Evolutionary conservation across 1,140 invertebrate species (phyloP).

Genomic region (Achatina immaculata): DNA sequence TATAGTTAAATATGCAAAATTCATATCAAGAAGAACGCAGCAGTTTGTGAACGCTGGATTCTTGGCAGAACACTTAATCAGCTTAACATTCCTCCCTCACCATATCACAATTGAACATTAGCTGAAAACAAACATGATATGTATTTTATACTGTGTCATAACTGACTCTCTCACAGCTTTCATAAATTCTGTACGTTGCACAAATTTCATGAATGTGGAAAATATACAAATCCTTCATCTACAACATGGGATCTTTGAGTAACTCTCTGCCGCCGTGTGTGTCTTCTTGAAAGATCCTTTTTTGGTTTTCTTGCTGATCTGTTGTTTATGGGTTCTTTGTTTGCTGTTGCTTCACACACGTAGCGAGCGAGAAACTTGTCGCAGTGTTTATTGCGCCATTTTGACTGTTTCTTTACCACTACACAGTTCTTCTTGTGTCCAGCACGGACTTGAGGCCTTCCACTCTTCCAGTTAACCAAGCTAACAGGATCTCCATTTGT

Average conservation of each 20-base stretch:
- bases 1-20: no score
- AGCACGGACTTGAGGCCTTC: slow-evolving; percentile 51
- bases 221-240: slow-evolving; percentile 22
- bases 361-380: slow-evolving; percentile 57
- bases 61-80: no score
- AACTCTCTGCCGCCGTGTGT: slow-evolving; percentile 12
- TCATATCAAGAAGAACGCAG: no score
- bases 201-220: slow-evolving; percentile 5
- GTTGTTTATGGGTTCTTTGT: neutral
- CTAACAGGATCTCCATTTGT: slow-evolving; percentile 52
- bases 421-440: slow-evolving; percentile 60
- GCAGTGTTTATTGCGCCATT: slow-evolving; percentile 66
- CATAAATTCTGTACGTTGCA: neutral
- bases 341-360: slow-evolving; percentile 55
- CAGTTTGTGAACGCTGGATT: no score
- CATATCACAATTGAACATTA: slow-evolving; percentile 3
- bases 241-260: neutral
- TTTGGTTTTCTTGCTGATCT: slow-evolving; percentile 24
- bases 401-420: slow-evolving; percentile 58
- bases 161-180: neutral
- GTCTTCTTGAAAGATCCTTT: slow-evolving; percentile 29
- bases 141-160: neutral
- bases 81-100: no score
- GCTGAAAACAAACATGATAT: slow-evolving; percentile 5
- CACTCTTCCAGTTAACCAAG: slow-evolving; percentile 57